Conservation (phyloP, 2,113 vertebrate genomes). For the Plestiodon gilberti region DNA sequence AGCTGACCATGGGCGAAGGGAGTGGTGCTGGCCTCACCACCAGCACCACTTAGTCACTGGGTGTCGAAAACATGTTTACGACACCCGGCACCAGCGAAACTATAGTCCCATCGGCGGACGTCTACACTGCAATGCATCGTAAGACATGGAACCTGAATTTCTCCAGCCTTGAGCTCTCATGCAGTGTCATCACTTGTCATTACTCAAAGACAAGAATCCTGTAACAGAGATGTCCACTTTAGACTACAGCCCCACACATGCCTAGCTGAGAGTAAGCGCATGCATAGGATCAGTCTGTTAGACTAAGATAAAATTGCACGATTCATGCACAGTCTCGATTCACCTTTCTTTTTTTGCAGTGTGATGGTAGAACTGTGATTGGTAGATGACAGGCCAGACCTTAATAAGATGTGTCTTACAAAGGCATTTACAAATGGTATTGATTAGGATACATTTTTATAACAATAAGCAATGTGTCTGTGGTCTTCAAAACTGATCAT, state of each 20-base stretch:
- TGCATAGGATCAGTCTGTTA: neutral
- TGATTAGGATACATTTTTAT: neutral
- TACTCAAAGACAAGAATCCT: constrained; percentile 34
- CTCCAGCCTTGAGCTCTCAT: constrained; percentile 37
- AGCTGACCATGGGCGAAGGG: no score
- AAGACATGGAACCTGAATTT: constrained; percentile 33
- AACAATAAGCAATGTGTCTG: neutral
- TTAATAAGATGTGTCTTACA: neutral
- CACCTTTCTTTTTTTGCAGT: no score
- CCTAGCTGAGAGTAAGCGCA: neutral
- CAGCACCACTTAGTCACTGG: no score
- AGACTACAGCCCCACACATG: neutral
- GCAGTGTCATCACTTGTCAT: constrained; percentile 19
- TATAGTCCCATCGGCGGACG: no score
- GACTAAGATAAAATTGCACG: neutral
- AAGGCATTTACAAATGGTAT: neutral
- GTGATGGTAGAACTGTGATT: neutral
- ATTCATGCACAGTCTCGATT: no score
- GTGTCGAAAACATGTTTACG: no score
- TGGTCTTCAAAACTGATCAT: neutral
- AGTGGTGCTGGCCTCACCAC: no score
- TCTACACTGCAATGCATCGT: neutral
- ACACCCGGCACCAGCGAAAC: no score
- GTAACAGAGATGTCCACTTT: constrained; percentile 39
- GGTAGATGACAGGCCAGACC: neutral